Conservation (phyloP, 2,888 invertebrate species). For the Sarcophaga variegata region DNA sequence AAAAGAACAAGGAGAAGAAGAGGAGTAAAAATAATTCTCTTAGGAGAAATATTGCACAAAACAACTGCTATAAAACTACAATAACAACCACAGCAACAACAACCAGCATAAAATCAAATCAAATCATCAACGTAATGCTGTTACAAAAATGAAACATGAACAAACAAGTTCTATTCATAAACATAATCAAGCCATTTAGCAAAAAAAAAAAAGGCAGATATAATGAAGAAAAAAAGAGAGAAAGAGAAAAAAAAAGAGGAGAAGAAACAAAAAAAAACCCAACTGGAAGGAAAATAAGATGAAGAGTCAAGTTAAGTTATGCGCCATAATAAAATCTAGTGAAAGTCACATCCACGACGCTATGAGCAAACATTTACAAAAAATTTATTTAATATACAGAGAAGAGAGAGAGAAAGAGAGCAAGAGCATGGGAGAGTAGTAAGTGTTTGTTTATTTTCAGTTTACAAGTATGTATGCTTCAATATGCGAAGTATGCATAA, state of each 20-base stretch:
- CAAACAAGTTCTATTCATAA: conserved; percentile 50
- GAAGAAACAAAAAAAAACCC: not conserved
- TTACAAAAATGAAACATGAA: conserved; percentile 33
- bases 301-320: not conserved
- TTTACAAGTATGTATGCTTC: too few species aligned
- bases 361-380: conserved; percentile 24
- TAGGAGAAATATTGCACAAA: too few species aligned
- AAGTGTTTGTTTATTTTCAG: too few species aligned
- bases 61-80: too few species aligned
- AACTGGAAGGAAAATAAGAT: not conserved
- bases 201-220: conserved; percentile 4
- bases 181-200: conserved; percentile 60
- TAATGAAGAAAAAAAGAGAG: too few species aligned
- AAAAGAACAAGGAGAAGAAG: not conserved
- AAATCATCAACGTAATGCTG: conserved; percentile 48
- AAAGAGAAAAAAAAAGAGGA: not conserved
- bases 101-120: conserved; percentile 19
- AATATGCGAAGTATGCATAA: too few species aligned
- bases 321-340: not conserved
- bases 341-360: not conserved
- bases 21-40: not conserved
- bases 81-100: too few species aligned
- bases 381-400: too few species aligned
- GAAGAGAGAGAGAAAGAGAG: too few species aligned
- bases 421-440: too few species aligned